A percentile compares a stretch with the other conserved stretches of the same genome.
Evolutionary conservation across 2,797 vertebrate species (phyloP).

Genomic region (Brotula barbata): DNA sequence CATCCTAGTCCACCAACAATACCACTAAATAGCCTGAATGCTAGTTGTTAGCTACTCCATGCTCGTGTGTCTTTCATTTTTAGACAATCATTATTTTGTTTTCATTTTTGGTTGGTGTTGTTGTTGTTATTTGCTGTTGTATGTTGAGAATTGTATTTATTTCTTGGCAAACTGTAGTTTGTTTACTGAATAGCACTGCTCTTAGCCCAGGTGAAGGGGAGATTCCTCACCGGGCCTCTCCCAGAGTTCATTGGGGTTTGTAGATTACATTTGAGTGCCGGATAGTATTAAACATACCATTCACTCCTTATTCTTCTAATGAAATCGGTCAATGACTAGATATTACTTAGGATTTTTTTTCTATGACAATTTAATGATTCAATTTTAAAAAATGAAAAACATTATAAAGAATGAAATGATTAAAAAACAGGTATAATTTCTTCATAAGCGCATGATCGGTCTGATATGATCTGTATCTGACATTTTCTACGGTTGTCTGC

Average conservation of each 20-base stretch:
- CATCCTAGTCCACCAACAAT: slow-evolving; percentile 75
- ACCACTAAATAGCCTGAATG: slow-evolving; percentile 89
- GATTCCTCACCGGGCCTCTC: slow-evolving; percentile 80
- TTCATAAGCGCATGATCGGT: slow-evolving; percentile 99
- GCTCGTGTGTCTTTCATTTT: slow-evolving; percentile 92
- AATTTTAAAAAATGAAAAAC: slow-evolving; percentile 89
- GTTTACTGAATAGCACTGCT: slow-evolving; percentile 99
- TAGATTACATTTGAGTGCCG: slow-evolving; percentile 91
- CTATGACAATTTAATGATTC: slow-evolving; percentile 92
- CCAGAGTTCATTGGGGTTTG: slow-evolving; percentile 81
- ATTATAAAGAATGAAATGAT: slow-evolving; percentile 74
- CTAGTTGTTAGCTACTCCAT: slow-evolving; percentile 88
- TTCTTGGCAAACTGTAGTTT: slow-evolving; percentile 98
- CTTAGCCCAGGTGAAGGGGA: slow-evolving; percentile 78
- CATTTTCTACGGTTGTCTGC: slow-evolving; percentile 97
- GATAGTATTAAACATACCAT: slow-evolving; percentile 94
- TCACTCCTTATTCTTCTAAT: slow-evolving; percentile 93
- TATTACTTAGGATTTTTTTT: slow-evolving; percentile 88
- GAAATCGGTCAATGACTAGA: slow-evolving; percentile 93
- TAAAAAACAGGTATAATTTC: slow-evolving; percentile 87
- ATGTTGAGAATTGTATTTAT: slow-evolving; percentile 98
- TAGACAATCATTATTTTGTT: slow-evolving; percentile 93
- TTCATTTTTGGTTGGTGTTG: slow-evolving; percentile 75
- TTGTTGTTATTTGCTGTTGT: slow-evolving; percentile 88
- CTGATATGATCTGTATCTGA: slow-evolving; percentile 93